Base-by-base conservation (phyloP, 2,797 vertebrate genomes). In the Corythornis leucogaster region DNA sequence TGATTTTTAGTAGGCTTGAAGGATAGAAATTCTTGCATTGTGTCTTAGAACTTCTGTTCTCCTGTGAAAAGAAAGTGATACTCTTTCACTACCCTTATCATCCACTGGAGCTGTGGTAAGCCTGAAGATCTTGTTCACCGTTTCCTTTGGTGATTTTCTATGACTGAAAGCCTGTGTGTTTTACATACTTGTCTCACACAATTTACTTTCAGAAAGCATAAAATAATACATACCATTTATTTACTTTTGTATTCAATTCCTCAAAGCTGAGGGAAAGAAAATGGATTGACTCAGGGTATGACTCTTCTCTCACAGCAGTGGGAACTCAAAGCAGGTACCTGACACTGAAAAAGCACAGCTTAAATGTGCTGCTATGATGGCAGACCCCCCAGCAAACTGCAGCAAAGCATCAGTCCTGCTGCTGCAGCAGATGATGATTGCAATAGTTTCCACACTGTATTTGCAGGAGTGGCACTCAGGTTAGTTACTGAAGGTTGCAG, bases 141-240 rank as follows among this genome's bases (percentile, higher is more conserved):
- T 58, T 92, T 87, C 50, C 61, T 93, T 93, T 54, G 50, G 77
- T 76, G 80, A 24, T 90, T 88, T 90, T 59, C 79, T 69, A 1
- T 64, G 43, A 31, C 35, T 79, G 69, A 69, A 94, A 46, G 38
- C 16, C 73, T 25, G 24, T 62, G 50, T 80, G 80, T 79, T 96
- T 91, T 91, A 81, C 51, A 40, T 66, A 43, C 35, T 85, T 16
- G 53, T 35, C 80, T 85, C 31, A 38, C 22, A 22, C 11, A 14
- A n/a, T 76, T 86, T 45, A 69, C 66, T 87, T 82, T 87, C 48
- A 91, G 54, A 86, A 78, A 62, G 61, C 31, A 18, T 0, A 1
- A 69, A 69, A 51, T 46, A 76, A 64, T 58, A 12, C 40, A 54
- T 70, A 81, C 11, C 31, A 0, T 76, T 73, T 71, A 58, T 86